phyloP scores from a whole-genome alignment of 2,797 vertebrate species.

The Vultur gryphus region DNA sequence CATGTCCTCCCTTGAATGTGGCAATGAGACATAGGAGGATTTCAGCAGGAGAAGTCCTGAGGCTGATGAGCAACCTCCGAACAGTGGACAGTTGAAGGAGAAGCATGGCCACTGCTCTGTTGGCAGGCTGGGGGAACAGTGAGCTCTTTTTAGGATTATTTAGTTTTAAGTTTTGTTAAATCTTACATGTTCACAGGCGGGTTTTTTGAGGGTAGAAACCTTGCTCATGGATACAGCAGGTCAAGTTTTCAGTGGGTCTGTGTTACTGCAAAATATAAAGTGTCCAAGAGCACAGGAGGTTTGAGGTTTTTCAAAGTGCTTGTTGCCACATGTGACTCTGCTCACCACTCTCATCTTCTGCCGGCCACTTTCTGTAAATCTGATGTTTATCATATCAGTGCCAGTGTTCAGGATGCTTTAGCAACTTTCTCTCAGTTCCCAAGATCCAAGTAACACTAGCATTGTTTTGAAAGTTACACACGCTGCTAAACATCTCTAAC shows the following conservation, averaged over 20 bases:
- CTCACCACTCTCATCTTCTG: background rate
- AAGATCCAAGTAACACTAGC: background rate
- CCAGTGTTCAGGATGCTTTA: background rate
- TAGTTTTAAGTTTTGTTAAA: background rate
- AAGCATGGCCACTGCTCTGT: background rate
- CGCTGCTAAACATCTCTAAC: background rate
- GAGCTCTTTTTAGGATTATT: background rate
- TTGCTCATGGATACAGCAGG: background rate
- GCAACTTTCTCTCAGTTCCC: background rate
- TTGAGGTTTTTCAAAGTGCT: background rate
- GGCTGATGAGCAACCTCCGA: background rate
- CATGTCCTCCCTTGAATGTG: background rate
- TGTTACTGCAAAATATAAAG: background rate
- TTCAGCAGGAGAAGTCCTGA: background rate
- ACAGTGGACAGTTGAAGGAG: background rate
- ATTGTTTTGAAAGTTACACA: background rate
- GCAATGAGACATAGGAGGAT: background rate
- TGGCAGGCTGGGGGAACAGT: background rate
- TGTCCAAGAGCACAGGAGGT: background rate
- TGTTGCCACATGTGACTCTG: background rate
- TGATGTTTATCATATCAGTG: background rate
- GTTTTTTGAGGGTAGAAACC: background rate
- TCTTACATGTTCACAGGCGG: background rate
- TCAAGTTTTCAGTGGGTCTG: background rate
- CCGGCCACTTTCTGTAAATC: background rate